These are phyloP conservation scores for Uria aalge DNA, from an alignment of 2,113 vertebrate species.

Conservation along the genomic window DNA sequence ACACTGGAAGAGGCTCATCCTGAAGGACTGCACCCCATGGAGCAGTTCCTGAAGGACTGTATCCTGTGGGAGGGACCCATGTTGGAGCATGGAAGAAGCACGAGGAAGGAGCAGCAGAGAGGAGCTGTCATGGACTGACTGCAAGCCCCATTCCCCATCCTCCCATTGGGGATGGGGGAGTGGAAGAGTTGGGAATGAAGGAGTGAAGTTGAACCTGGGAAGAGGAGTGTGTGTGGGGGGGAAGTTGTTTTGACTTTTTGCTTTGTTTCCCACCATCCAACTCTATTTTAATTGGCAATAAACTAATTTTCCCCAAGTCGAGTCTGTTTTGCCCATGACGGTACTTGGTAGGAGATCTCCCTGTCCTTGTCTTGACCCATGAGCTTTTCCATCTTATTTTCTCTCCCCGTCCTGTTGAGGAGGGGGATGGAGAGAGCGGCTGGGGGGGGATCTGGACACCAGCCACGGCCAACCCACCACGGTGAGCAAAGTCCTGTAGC, in stretches of 20 bases:
- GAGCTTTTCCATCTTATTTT: background rate
- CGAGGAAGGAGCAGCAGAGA: background rate
- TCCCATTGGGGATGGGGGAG: rapidly evolving
- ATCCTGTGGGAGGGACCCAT: background rate
- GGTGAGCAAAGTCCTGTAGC: background rate
- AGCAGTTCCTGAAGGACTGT: background rate
- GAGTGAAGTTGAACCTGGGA: background rate
- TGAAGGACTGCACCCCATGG: background rate
- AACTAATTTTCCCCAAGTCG: rapidly evolving
- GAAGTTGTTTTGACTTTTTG: background rate
- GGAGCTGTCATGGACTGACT: background rate
- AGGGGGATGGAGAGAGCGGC: background rate
- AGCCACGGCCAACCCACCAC: background rate
- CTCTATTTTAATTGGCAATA: background rate
- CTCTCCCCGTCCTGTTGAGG: background rate
- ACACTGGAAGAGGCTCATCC: background rate
- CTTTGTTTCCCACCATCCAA: background rate
- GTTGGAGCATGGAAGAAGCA: background rate
- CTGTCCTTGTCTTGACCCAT: background rate
- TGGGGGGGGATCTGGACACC: background rate
- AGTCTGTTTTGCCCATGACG: rapidly evolving
- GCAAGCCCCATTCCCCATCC: background rate
- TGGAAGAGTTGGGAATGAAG: background rate
- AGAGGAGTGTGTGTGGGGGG: background rate
- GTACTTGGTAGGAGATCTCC: background rate